Conservation (phyloP, 2,113 vertebrate genomes). For the Pogona vitticeps region DNA sequence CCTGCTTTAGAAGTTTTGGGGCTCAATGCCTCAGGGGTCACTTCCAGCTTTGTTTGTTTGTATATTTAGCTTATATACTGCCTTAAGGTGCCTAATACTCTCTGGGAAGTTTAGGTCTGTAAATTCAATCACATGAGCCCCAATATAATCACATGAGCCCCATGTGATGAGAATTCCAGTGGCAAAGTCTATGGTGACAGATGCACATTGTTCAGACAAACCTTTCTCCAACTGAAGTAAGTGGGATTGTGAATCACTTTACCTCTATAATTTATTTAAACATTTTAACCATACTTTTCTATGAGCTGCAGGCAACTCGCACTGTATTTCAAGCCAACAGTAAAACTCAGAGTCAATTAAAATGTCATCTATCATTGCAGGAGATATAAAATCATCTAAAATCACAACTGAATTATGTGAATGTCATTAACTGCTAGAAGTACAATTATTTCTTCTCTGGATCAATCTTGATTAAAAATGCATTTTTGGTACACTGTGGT, state of each 20-base stretch:
- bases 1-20: too few species aligned
- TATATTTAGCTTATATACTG: too few species aligned
- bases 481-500: not conserved
- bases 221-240: not conserved
- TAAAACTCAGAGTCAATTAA: not conserved
- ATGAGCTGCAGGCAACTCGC: not conserved
- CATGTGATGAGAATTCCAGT: too few species aligned
- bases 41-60: too few species aligned
- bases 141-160: too few species aligned
- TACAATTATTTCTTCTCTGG: not conserved
- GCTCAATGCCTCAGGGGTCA: too few species aligned
- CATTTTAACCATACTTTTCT: not conserved
- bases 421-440: not conserved
- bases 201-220: not conserved
- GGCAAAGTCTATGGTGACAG: too few species aligned
- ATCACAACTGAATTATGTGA: not conserved
- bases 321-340: not conserved
- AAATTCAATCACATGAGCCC: too few species aligned
- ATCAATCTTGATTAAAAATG: conserved; percentile 35
- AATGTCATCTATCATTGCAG: not conserved
- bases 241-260: not conserved
- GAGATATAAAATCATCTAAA: not conserved
- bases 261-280: not conserved
- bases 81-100: too few species aligned
- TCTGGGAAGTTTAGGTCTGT: too few species aligned